Percentiles rank a stretch among this genome's conserved stretches.
Evolutionary conservation across 2,888 invertebrate genomes (phyloP).

Genomic region (Drosophila meridiana): DNA sequence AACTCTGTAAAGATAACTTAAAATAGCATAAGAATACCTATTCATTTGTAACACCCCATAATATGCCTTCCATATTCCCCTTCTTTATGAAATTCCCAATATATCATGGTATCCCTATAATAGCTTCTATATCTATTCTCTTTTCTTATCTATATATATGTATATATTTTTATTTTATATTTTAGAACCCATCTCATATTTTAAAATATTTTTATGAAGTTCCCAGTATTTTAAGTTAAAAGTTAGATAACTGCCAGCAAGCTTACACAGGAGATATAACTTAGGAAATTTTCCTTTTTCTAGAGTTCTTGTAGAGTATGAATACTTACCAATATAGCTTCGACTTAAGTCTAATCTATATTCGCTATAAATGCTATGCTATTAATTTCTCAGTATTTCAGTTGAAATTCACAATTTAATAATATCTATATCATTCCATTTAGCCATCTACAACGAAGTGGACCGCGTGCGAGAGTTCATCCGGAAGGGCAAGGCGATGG

Average conservation of each 20-base stretch:
- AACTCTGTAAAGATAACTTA: too few species aligned
- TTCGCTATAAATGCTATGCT: too few species aligned
- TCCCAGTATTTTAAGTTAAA: neutral
- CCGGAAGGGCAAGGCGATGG: constrained; percentile 87
- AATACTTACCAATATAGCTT: neutral
- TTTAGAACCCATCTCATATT: neutral
- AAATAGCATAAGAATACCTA: too few species aligned
- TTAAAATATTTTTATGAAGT: neutral
- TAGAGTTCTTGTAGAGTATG: too few species aligned
- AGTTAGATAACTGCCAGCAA: neutral
- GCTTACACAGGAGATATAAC: too few species aligned
- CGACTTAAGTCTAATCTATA: too few species aligned
- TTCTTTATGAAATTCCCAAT: neutral
- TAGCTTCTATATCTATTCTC: neutral
- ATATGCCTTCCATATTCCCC: too few species aligned
- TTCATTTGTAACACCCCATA: too few species aligned
- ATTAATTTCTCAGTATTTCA: neutral
- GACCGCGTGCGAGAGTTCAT: constrained; percentile 88
- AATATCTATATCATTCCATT: neutral
- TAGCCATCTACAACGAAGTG: constrained; percentile 91
- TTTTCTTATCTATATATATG: too few species aligned
- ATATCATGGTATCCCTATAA: neutral
- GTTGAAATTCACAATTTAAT: too few species aligned
- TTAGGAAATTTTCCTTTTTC: too few species aligned
- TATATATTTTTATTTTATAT: too few species aligned